Percentiles rank a stretch among this genome's conserved stretches.
Conservation (phyloP, 2,888 invertebrate species). For the Stenolophus ochropezus region DNA sequence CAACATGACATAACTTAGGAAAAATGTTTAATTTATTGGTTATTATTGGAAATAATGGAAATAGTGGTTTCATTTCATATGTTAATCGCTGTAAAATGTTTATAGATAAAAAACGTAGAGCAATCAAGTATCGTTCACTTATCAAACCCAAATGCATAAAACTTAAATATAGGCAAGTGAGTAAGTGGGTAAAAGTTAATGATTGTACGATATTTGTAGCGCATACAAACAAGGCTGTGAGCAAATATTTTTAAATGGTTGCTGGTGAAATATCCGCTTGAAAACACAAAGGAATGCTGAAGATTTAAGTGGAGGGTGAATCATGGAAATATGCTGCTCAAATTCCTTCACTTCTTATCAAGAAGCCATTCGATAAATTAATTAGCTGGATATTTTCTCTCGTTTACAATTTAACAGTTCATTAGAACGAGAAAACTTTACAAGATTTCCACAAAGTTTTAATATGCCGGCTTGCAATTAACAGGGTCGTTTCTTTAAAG, state of each 20-base stretch:
- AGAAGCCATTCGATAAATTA: not conserved
- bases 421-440: not conserved
- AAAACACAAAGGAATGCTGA: constrained; percentile 21
- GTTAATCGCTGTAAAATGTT: too few species aligned
- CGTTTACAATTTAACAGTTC: not conserved
- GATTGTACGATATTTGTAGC: not conserved
- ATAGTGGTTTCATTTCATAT: too few species aligned
- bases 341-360: constrained; percentile 26
- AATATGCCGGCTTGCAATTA: too few species aligned
- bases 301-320: constrained; percentile 18
- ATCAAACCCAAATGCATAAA: too few species aligned
- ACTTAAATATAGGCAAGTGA: not conserved
- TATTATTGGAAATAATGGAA: too few species aligned
- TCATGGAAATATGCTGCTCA: constrained; percentile 23
- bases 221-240: not conserved
- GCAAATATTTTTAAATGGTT: constrained; percentile 21
- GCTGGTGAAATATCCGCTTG: not conserved
- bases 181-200: not conserved
- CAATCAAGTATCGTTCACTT: too few species aligned
- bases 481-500: too few species aligned
- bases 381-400: constrained; percentile 8
- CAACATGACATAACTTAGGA: too few species aligned
- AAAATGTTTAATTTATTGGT: too few species aligned
- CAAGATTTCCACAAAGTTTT: not conserved
- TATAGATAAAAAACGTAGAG: too few species aligned